Percentiles rank a stretch among this genome's conserved stretches.
Evolutionary conservation across 1,140 invertebrate genomes (phyloP).

Genomic region (Neodiprion fabricii): DNA sequence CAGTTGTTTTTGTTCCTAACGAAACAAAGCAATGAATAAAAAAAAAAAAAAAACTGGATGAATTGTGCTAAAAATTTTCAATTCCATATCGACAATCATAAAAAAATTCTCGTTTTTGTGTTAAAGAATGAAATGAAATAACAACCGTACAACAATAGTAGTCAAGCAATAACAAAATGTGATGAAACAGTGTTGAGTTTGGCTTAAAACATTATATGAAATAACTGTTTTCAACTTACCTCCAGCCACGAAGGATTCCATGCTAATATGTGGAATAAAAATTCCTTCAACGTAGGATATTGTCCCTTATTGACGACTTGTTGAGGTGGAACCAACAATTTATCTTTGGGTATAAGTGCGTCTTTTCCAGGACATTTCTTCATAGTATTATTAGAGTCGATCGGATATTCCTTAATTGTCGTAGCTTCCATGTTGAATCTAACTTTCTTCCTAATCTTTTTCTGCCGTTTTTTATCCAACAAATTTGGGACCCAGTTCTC

Average conservation of each 20-base stretch:
- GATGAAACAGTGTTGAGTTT: too few species aligned
- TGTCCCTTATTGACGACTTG: background rate
- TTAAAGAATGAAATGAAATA: too few species aligned
- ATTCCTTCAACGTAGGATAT: slow-evolving; percentile 39
- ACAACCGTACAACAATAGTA: too few species aligned
- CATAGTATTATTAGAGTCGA: slow-evolving; percentile 37
- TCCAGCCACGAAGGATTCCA: slow-evolving; percentile 50
- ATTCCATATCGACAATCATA: too few species aligned
- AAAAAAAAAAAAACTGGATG: too few species aligned
- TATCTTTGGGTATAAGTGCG: slow-evolving; percentile 28
- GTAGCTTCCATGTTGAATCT: slow-evolving; percentile 31
- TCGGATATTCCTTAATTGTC: slow-evolving; percentile 34
- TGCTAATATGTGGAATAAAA: slow-evolving; percentile 37
- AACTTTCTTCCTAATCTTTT: slow-evolving; percentile 33
- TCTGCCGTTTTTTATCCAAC: background rate
- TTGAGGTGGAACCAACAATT: slow-evolving; percentile 3
- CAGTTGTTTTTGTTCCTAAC: too few species aligned
- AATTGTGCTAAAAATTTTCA: too few species aligned
- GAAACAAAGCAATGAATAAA: too few species aligned
- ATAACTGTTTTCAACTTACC: background rate
- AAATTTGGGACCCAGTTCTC: background rate
- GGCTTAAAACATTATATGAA: too few species aligned
- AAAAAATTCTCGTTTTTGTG: too few species aligned
- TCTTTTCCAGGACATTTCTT: slow-evolving; percentile 38
- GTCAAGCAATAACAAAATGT: too few species aligned